Evolutionary conservation across 2,888 invertebrate species (phyloP), one percentile per base, ranked within the genome.

Genomic region (Drosophila rubida): DNA sequence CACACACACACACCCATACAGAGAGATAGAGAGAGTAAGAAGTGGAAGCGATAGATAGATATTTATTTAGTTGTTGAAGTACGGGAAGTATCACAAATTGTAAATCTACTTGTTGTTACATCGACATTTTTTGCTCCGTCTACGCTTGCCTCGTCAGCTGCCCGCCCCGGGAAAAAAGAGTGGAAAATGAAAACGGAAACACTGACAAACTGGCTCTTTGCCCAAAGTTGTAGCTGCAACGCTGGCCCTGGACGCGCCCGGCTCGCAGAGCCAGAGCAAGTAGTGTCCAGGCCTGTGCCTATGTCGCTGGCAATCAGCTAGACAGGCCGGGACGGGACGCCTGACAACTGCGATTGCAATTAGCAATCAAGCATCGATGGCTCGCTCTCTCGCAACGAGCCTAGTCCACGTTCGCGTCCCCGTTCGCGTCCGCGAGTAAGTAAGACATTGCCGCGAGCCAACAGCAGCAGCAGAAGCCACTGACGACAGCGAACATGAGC

Each of bases 11-110:
- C 30, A 27, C 30, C 41, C 14, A 16, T 39, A 64, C 8, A 48
- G 4, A 46, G 11, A 30, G 30, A n/a, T n/a, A n/a, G n/a, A n/a
- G n/a, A n/a, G n/a, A n/a, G n/a, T n/a, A n/a, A 32, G 27, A 45
- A 53, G 25, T 58, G 27, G 48, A 48, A 48, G 39, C 69, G 76
- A 76, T 76, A 82, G 78, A 89, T 87, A 82, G 73, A 80, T 86
- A 86, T 83, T 83, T 85, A 87, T 85, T 87, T 69, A 87, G 88
- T 83, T 83, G 80, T 80, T 88, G 78, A 79, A 80, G 86, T 86
- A 71, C 88, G 77, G 80, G 80, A 86, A 83, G 66, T 78, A 80
- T 75, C 76, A 77, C 81, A 89, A 84, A 88, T 89, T 82, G 84
- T 77, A 78, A 84, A 84, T 89, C 78, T 72, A 78, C 75, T 80